A percentile compares a stretch with the other conserved stretches of the same genome.
Conservation (phyloP, 2,888 invertebrate genomes). For the Lepidonotus clava region DNA sequence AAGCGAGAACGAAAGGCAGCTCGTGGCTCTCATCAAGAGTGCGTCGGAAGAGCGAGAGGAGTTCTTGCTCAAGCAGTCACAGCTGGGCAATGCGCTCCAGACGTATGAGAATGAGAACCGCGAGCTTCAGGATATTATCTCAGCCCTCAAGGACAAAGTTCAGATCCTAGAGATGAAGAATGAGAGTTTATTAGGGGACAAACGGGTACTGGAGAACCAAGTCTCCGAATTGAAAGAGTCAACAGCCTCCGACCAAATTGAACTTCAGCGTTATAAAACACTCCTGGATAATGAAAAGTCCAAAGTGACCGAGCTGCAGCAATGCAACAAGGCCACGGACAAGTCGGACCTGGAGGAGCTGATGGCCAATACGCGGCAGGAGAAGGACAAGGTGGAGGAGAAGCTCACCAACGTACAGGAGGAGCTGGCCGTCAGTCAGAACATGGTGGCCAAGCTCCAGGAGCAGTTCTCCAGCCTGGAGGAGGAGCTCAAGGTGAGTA, state of each 20-base stretch:
- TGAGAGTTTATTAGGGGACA: constrained; percentile 88
- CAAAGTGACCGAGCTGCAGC: constrained; percentile 87
- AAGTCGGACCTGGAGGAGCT: constrained; percentile 88
- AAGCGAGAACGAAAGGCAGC: constrained; percentile 83
- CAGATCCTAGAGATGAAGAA: constrained; percentile 87
- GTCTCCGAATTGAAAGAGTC: constrained; percentile 84
- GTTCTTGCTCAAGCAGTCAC: constrained; percentile 86
- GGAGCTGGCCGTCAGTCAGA: constrained; percentile 86
- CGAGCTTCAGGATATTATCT: constrained; percentile 72
- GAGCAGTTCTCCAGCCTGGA: constrained; percentile 86
- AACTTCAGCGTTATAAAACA: constrained; percentile 88
- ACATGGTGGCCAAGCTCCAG: constrained; percentile 85
- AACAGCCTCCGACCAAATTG: constrained; percentile 88
- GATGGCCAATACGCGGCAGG: constrained; percentile 83
- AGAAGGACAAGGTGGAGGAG: constrained; percentile 85
- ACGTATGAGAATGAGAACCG: constrained; percentile 71
- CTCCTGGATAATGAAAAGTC: constrained; percentile 91
- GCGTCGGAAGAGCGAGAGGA: constrained; percentile 79
- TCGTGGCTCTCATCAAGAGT: constrained; percentile 89
- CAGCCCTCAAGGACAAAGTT: constrained; percentile 85
- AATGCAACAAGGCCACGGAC: constrained; percentile 84
- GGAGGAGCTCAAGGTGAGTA: constrained; percentile 86
- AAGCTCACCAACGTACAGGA: constrained; percentile 78
- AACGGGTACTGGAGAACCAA: constrained; percentile 88
- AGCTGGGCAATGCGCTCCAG: constrained; percentile 87